phyloP scores from a whole-genome alignment of 2,888 invertebrate species.

The Rhamnusium bicolor region DNA sequence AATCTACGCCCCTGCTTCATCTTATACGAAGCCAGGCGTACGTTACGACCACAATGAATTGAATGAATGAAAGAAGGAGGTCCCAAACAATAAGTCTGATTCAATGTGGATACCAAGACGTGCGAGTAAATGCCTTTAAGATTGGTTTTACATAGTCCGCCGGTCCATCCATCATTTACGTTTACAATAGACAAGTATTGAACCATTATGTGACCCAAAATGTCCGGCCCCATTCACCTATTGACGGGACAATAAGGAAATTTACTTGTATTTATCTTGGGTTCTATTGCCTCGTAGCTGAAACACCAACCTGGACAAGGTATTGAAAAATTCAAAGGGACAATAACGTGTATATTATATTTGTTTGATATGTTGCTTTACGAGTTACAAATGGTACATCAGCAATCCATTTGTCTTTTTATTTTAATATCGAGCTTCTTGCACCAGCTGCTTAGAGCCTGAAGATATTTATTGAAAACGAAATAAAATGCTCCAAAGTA shows the following conservation, averaged over 20 bases:
- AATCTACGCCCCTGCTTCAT: slow-evolving; percentile 10
- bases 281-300: background rate
- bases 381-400: slow-evolving; percentile 43
- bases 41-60: slow-evolving; percentile 41
- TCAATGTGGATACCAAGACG: slow-evolving; percentile 53
- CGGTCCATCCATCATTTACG: slow-evolving; percentile 56
- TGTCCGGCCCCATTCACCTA: slow-evolving; percentile 47
- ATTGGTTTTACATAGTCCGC: slow-evolving; percentile 56
- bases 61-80: slow-evolving; percentile 47
- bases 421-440: background rate
- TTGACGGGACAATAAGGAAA: slow-evolving; percentile 54
- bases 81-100: slow-evolving; percentile 49
- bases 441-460: background rate
- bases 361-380: slow-evolving; percentile 53
- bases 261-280: slow-evolving; percentile 57
- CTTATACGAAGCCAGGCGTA: slow-evolving; percentile 20
- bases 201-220: slow-evolving; percentile 42
- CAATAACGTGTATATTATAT: slow-evolving; percentile 51
- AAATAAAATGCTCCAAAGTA: background rate
- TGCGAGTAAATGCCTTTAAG: slow-evolving; percentile 54
- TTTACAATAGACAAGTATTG: slow-evolving; percentile 52
- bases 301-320: slow-evolving; percentile 37
- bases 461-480: background rate
- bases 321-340: slow-evolving; percentile 48
- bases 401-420: slow-evolving; percentile 19